Conservation (phyloP, 2,113 vertebrate genomes). For the Merops nubicus region DNA sequence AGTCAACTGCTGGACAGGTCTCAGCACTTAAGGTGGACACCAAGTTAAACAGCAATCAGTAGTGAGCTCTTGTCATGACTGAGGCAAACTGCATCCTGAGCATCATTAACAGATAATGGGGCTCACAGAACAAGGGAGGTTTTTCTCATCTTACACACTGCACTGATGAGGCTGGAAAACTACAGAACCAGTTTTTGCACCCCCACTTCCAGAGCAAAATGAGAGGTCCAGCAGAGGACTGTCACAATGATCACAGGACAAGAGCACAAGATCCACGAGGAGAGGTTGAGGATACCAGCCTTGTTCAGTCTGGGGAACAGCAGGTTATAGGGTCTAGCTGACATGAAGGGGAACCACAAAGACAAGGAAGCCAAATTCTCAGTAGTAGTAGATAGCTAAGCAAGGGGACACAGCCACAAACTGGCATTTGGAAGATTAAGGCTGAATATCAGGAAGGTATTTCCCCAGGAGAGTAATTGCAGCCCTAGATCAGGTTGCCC, state of each 20-base stretch:
- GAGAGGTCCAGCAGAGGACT: background rate
- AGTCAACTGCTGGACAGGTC: background rate
- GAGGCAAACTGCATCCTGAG: background rate
- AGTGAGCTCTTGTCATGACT: background rate
- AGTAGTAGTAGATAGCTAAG: background rate
- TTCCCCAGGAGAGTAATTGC: background rate
- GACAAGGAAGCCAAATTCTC: background rate
- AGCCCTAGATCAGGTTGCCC: background rate
- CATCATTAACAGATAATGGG: background rate
- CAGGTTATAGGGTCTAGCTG: background rate
- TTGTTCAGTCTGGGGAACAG: background rate
- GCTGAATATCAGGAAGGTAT: background rate
- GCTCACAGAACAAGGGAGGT: background rate
- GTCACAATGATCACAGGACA: background rate
- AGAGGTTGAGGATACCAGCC: background rate
- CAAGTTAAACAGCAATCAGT: background rate
- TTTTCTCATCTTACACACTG: background rate
- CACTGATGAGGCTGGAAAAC: background rate
- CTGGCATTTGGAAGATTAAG: background rate
- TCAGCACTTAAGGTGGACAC: background rate
- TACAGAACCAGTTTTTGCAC: background rate
- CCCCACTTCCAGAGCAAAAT: background rate
- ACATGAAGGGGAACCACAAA: background rate
- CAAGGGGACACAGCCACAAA: background rate
- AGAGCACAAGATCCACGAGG: fast-evolving